Percentiles rank a stretch among this genome's conserved stretches.
These are phyloP conservation scores for Andricus curvator DNA, from an alignment of 2,888 invertebrate species.

Conservation along the genomic window DNA sequence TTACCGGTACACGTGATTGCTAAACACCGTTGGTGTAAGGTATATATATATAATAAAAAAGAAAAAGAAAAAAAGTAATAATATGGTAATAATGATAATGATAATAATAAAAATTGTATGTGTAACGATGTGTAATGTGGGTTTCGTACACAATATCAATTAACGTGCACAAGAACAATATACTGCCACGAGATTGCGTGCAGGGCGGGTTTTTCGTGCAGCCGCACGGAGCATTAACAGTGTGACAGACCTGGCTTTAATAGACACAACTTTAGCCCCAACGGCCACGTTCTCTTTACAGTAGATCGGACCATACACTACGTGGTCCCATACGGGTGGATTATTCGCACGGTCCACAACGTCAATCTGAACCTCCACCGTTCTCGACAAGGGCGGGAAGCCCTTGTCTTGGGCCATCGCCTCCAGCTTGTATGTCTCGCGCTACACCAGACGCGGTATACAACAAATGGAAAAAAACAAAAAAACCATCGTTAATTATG, in stretches of 20 bases:
- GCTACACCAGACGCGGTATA: constrained; percentile 81
- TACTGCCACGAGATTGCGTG: constrained; percentile 78
- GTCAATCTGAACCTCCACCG: constrained; percentile 98
- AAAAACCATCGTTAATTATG: constrained; percentile 83
- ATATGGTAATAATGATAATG: constrained; percentile 20
- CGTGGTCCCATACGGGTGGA: constrained; percentile 98
- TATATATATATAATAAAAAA: constrained; percentile 16
- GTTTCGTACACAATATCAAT: constrained; percentile 78
- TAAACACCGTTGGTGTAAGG: constrained; percentile 37
- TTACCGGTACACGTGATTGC: constrained; percentile 21
- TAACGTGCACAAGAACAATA: constrained; percentile 78
- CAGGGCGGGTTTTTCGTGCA: constrained; percentile 77
- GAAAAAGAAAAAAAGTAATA: background rate
- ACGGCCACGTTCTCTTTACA: constrained; percentile 98
- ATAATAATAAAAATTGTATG: constrained; percentile 41
- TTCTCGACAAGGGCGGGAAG: constrained; percentile 95
- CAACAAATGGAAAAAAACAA: constrained; percentile 83
- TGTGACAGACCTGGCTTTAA: constrained; percentile 97
- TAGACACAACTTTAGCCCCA: constrained; percentile 98
- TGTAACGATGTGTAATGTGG: constrained; percentile 61
- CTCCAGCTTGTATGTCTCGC: constrained; percentile 98
- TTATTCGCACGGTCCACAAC: constrained; percentile 99
- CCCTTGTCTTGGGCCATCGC: constrained; percentile 99
- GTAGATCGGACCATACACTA: constrained; percentile 97
- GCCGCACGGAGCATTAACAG: constrained; percentile 76